Conservation (phyloP, 1,140 invertebrate genomes). For the Bathynomus jamesi region DNA sequence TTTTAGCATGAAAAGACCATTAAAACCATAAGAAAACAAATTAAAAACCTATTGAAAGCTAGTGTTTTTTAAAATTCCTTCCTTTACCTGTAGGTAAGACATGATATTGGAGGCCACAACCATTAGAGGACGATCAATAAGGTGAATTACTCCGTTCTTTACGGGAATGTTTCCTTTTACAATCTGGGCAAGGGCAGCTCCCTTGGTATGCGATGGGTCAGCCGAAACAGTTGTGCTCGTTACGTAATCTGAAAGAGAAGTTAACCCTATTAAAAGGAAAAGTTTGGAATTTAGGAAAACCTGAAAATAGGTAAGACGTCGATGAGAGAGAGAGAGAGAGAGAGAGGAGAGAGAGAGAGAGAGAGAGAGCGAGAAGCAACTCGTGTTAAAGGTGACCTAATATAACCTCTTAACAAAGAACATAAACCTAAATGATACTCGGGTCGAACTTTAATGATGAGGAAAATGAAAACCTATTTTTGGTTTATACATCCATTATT, state of each 20-base stretch:
- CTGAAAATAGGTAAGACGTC: background rate
- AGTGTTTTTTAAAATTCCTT: too few species aligned
- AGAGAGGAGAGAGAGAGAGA: constrained; percentile 6
- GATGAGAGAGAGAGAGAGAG: constrained; percentile 8
- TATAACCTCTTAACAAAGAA: too few species aligned
- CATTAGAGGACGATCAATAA: constrained; percentile 82
- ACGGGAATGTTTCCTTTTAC: constrained; percentile 86
- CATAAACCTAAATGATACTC: too few species aligned
- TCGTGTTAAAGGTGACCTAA: too few species aligned
- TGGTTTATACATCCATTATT: too few species aligned
- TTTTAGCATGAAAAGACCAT: background rate
- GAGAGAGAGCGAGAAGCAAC: too few species aligned
- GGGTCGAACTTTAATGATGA: too few species aligned
- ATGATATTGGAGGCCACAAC: constrained; percentile 74
- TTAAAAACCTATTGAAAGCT: too few species aligned
- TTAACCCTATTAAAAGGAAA: background rate
- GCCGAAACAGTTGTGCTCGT: constrained; percentile 76
- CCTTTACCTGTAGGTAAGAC: constrained; percentile 77
- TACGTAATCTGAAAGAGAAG: constrained; percentile 79
- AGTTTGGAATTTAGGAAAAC: background rate
- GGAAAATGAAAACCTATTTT: too few species aligned
- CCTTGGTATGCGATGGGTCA: constrained; percentile 62
- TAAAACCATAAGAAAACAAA: too few species aligned
- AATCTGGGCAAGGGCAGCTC: constrained; percentile 76
- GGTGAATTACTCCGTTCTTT: constrained; percentile 81